Evolutionary conservation across 2,888 invertebrate genomes (phyloP), one percentile per base, ranked within the genome.

Genomic region (Parnassius orleans): DNA sequence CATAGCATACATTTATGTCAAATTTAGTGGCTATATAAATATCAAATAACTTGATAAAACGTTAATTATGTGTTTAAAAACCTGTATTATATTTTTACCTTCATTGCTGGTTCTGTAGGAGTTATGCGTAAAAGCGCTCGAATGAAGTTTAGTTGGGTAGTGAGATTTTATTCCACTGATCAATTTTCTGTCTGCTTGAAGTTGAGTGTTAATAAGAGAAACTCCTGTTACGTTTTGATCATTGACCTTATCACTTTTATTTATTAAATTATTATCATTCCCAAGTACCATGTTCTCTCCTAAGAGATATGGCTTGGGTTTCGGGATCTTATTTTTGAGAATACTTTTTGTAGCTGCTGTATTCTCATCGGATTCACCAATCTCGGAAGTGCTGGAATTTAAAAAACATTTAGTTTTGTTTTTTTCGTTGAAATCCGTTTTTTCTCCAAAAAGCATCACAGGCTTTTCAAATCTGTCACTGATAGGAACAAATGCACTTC

Each of bases 221-320:
- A 89, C 85, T 63, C 85, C 86, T 61, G 82, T 80, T 57, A 79
- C 71, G 57, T 76, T 78, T 64, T 68, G 66, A 46, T 66, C 63
- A 60, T 65, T 67, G 55, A 75, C 7, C 33, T 65, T 61, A 55
- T 69, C 64, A 66, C 73, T 73, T 65, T 76, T 67, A 54, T 65
- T 72, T 57, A 71, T 57, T 56, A 65, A 52, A 66, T 54, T 65
- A 66, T 71, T 63, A 69, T 78, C 74, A 68, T 72, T 70, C 81
- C 90, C 88, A 81, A 90, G 83, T 64, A 87, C 92, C 75, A 93
- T 92, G 80, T 94, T 94, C 79, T 94, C 95, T 58, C 95, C 95
- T 73, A 95, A 87, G 78, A 95, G 94, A 87, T 95, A 95, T 71
- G 95, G 95, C 81, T 93, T 95, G 74, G 95, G 95, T 79, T 95